Base-by-base conservation (phyloP, 2,888 invertebrate species). In the Yponomeuta sedellus region DNA sequence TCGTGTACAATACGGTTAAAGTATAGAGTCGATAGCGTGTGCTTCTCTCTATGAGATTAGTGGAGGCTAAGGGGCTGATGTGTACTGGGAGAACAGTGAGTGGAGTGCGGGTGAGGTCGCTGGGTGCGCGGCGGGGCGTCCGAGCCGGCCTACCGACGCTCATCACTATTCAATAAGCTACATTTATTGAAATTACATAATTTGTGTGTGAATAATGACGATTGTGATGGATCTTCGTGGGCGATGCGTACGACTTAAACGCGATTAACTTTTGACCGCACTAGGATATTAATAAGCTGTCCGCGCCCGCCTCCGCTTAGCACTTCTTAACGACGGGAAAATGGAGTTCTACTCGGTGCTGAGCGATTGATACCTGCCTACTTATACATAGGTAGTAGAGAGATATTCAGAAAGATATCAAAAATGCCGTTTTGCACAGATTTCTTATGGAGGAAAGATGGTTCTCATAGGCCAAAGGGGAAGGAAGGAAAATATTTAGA, bases 101-200 rank as follows among this genome's bases (percentile, higher is more conserved):
- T 73, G 73, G 71, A 72, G 69, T 73, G 73, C 72, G 74, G 73
- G 71, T 69, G 68, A 69, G 67, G 69, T 69, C 70, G 64, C 11
- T 20, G 22, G 8, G 40, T 44, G 22, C 34, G 57, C 89, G 68
- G 74, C 86, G 61, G 79, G 90, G 90, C 85, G 85, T 82, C 74
- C 76, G 70, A 75, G 70, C 76, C 76, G 78, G 87, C 88, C 88
- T 88, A 88, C 88, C 84, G 85, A 85, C 89, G 86, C 86, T 90
- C 91, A 91, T 89, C 89, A 84, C 90, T 89, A 90, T 91, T 90
- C 90, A 90, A 91, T 90, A 91, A 87, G 88, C 82, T 85, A 83
- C 88, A 89, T 91, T 91, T 90, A 90, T 91, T 90, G 90, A 90
- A 91, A 90, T 91, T 90, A 91, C 87, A 89, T 90, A 91, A 91